Percentiles rank a stretch among this genome's conserved stretches.
phyloP scores from a whole-genome alignment of 2,797 vertebrate genomes.

The Erithacus rubecula region DNA sequence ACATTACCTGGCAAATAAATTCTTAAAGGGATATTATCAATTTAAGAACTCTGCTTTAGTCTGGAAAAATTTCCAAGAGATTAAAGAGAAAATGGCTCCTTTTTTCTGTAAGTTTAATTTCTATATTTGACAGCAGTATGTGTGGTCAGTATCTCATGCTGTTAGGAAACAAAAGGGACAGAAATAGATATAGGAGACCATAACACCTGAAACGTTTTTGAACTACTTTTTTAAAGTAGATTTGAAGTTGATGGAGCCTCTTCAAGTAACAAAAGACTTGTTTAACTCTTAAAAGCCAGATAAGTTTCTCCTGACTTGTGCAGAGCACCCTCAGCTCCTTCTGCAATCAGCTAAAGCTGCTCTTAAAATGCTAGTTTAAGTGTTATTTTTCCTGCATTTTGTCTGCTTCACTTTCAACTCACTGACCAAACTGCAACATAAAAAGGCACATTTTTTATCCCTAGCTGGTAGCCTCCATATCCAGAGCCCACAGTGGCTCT shows the following conservation, averaged over 20 bases:
- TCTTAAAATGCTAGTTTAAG: background rate
- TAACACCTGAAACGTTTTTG: conserved; percentile 39
- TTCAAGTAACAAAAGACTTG: conserved; percentile 21
- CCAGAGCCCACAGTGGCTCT: background rate
- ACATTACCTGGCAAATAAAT: conserved; percentile 48
- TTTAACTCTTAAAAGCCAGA: conserved; percentile 21
- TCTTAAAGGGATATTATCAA: conserved; percentile 54
- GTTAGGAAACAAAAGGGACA: conserved; percentile 61
- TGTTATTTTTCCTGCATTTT: background rate
- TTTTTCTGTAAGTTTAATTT: conserved; percentile 41
- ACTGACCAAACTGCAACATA: background rate
- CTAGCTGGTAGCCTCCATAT: background rate
- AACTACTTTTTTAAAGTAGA: conserved; percentile 44
- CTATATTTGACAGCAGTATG: conserved; percentile 52
- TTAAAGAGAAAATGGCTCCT: conserved; percentile 38
- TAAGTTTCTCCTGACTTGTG: background rate
- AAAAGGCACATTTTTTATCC: background rate
- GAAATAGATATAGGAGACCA: conserved; percentile 47
- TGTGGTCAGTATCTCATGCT: conserved; percentile 49
- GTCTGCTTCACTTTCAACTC: background rate
- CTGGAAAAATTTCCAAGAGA: conserved; percentile 11
- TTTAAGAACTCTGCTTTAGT: conserved; percentile 31
- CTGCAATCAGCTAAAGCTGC: background rate
- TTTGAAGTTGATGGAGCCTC: conserved; percentile 32
- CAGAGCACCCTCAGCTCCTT: background rate